Evolutionary conservation across 1,140 invertebrate genomes (phyloP).

Genomic region (Drosophila athabasca): DNA sequence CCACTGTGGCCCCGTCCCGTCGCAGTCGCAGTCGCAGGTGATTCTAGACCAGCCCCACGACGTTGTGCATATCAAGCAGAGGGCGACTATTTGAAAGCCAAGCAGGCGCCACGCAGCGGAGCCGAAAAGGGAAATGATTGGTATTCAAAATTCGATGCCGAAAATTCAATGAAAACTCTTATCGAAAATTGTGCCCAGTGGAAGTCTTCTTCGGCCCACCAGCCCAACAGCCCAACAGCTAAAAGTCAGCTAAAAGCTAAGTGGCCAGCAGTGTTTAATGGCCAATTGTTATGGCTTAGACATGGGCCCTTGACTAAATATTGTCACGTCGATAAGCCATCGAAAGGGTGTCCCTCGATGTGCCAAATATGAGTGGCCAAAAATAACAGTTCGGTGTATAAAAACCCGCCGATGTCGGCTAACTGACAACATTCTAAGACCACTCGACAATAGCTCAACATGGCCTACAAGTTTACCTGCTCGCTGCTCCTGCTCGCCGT

Average conservation of each 20-base stretch:
- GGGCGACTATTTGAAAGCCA: constrained; percentile 45
- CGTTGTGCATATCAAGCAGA: constrained; percentile 65
- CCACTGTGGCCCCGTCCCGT: constrained; percentile 17
- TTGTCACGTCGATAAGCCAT: constrained; percentile 65
- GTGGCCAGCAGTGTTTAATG: constrained; percentile 43
- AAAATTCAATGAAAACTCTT: too few species aligned
- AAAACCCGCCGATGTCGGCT: constrained; percentile 23
- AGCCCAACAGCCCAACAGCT: neutral
- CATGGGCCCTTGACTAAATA: constrained; percentile 77
- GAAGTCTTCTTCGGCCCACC: neutral
- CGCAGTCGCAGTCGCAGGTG: constrained; percentile 1
- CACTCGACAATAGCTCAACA: constrained; percentile 54
- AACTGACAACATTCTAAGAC: constrained; percentile 68
- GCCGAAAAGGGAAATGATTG: too few species aligned
- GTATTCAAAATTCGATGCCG: too few species aligned
- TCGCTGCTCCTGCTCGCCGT: constrained; percentile 57
- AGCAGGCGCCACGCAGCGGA: constrained; percentile 53
- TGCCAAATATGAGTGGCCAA: constrained; percentile 63
- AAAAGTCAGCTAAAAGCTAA: constrained; percentile 38
- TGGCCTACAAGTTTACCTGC: constrained; percentile 67
- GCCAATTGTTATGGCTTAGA: constrained; percentile 58
- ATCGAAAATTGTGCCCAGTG: too few species aligned
- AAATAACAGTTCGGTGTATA: constrained; percentile 47
- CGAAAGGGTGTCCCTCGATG: constrained; percentile 56
- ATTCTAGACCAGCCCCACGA: constrained; percentile 58